Evolutionary conservation across 2,113 vertebrate genomes (phyloP).

Genomic region (Callopanchax toddi): DNA sequence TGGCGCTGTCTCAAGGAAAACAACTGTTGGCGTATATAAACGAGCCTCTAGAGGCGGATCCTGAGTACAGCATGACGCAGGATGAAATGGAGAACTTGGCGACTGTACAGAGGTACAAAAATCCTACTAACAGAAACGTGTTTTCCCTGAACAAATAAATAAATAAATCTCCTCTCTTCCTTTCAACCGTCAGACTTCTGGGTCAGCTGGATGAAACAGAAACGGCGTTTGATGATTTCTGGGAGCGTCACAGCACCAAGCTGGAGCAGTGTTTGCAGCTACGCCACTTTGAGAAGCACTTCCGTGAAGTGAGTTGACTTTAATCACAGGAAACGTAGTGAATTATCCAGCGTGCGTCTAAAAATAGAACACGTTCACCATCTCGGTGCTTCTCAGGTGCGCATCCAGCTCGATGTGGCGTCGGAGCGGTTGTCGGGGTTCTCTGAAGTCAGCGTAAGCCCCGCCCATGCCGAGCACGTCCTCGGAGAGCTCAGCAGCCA

Average conservation of each 20-base stretch:
- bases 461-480: constrained; percentile 88
- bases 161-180: not conserved
- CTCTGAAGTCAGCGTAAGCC: constrained; percentile 89
- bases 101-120: constrained; percentile 89
- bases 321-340: not conserved
- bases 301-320: constrained; percentile 88
- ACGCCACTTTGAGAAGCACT: constrained; percentile 90
- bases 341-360: accelerated
- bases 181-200: constrained; percentile 82
- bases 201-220: constrained; percentile 92
- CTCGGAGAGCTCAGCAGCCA: constrained; percentile 87
- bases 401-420: constrained; percentile 80
- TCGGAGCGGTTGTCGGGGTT: constrained; percentile 83
- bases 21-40: constrained; percentile 85
- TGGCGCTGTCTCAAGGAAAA: constrained; percentile 85
- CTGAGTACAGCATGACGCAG: constrained; percentile 86
- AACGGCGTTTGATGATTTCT: constrained; percentile 93
- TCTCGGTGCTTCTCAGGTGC: constrained; percentile 80
- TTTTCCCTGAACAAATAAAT: not conserved
- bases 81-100: constrained; percentile 91
- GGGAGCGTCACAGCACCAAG: constrained; percentile 92
- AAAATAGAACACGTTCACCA: accelerated
- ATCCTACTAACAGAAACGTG: not conserved
- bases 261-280: constrained; percentile 93
- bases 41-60: constrained; percentile 84